phyloP scores from a whole-genome alignment of 2,888 invertebrate species.

The Acleris laterana region DNA sequence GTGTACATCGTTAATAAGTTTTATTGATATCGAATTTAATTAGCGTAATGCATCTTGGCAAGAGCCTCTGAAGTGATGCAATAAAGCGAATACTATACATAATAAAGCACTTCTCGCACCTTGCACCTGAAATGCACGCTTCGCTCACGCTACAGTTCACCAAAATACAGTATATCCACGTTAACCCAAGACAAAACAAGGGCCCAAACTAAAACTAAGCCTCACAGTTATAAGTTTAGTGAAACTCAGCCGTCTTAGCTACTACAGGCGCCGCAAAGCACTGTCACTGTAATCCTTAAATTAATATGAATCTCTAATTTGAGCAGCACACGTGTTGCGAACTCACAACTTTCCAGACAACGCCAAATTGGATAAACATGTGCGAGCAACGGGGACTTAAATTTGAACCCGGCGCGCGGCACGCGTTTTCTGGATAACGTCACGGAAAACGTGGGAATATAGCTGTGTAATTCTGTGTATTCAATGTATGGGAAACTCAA shows the following conservation, averaged over 20 bases:
- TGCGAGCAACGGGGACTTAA: slow-evolving; percentile 49
- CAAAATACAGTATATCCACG: neutral
- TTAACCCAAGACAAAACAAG: neutral
- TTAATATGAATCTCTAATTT: slow-evolving; percentile 84
- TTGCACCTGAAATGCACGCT: too few relatives aligned
- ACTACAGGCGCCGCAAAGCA: slow-evolving; percentile 57
- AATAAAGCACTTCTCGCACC: too few relatives aligned
- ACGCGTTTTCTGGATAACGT: neutral
- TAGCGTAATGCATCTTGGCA: too few relatives aligned
- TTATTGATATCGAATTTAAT: too few relatives aligned
- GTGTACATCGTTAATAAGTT: too few relatives aligned
- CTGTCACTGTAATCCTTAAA: slow-evolving; percentile 74
- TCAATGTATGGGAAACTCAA: too few relatives aligned
- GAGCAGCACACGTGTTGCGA: slow-evolving; percentile 80
- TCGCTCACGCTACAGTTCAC: too few relatives aligned
- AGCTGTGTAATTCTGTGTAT: too few relatives aligned
- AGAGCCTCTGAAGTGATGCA: too few relatives aligned
- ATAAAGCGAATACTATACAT: too few relatives aligned
- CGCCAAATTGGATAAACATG: slow-evolving; percentile 83
- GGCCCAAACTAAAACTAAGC: slow-evolving; percentile 42
- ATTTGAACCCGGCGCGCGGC: slow-evolving; percentile 20
- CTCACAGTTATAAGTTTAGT: slow-evolving; percentile 47
- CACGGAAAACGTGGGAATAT: too few relatives aligned
- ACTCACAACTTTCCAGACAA: slow-evolving; percentile 82
- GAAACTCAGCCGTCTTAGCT: slow-evolving; percentile 59